Percentiles rank a stretch among this genome's conserved stretches.
phyloP scores from a whole-genome alignment of 2,113 vertebrate species.

The Sinocyclocheilus anophthalmus region DNA sequence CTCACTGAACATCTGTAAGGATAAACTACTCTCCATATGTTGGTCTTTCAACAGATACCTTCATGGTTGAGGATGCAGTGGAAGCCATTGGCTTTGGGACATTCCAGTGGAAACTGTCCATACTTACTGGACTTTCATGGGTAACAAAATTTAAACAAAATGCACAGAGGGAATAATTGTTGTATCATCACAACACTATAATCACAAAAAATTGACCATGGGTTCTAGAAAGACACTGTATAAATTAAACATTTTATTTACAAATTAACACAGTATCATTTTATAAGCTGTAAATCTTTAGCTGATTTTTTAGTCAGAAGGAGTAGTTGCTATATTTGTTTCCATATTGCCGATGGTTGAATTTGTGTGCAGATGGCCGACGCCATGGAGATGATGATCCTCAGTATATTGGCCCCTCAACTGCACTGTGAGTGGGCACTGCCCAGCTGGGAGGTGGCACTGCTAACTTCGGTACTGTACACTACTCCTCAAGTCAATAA shows the following conservation, averaged over 20 bases:
- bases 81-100: constrained; percentile 98
- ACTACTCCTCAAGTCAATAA: constrained; percentile 15
- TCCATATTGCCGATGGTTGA: neutral
- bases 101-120: constrained; percentile 97
- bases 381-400: constrained; percentile 99
- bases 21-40: neutral
- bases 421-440: constrained; percentile 97
- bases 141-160: constrained; percentile 71
- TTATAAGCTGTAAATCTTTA: neutral
- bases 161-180: neutral
- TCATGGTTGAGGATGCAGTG: constrained; percentile 98
- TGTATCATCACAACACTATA: neutral
- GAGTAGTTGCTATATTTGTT: neutral
- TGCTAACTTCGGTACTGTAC: constrained; percentile 92
- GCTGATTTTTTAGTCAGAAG: neutral
- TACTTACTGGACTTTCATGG: constrained; percentile 96
- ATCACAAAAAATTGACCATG: neutral
- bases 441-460: constrained; percentile 92
- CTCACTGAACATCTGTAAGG: neutral
- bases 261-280: neutral
- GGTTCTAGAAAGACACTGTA: neutral
- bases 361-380: constrained; percentile 89
- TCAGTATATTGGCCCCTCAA: constrained; percentile 96
- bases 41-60: constrained; percentile 83
- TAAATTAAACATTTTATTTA: neutral